Evolutionary conservation across 2,113 vertebrate genomes (phyloP), one percentile per base, ranked within the genome.

Genomic region (Cranoglanis bouderius): DNA sequence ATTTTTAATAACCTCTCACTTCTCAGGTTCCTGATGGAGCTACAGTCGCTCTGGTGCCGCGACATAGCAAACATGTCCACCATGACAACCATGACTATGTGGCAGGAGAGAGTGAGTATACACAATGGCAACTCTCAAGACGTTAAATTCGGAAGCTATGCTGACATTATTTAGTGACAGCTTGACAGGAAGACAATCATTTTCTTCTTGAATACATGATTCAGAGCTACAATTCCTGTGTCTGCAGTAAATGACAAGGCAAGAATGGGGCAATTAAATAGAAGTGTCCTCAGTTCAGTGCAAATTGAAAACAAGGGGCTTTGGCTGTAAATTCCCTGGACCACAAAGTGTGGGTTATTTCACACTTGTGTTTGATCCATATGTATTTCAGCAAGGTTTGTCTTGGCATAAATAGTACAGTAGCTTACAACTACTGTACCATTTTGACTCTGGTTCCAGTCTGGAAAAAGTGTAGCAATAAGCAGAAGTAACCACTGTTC

Each of bases 11-110:
- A 46, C 49, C 19, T 90, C n/a, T 82, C 72, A 43, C 35, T 83
- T 32, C 5, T 65, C 93, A 99, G 98, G 98, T 99, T 81, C 97
- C 98, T n/a, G 98, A 99, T 35, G 97, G 97, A 90, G 97, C 98
- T 0, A 99, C 98, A 0, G 97, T 99, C 63, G 98, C 98, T 0
- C 94, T 99, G 9, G 98, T 99, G 24, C 97, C 98, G 87, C 98
- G 98, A 18, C 95, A 99, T 93, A 97, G 95, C 91, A 99, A 99
- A 92, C 97, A 98, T 63, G 96, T 98, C 90, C 97, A 97, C 88
- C 96, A 98, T 85, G 98, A 99, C 94, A 98, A 97, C 95, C 98
- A 99, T 29, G 98, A 99, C 92, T 99, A 98, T 49, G 94, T 99
- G 70, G 97, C 98, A 40, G 98, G 98, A 95, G 98, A 99, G 92